These are phyloP conservation scores for Bubo blakistoni DNA, from an alignment of 2,113 vertebrate genomes.

Conservation along the genomic window DNA sequence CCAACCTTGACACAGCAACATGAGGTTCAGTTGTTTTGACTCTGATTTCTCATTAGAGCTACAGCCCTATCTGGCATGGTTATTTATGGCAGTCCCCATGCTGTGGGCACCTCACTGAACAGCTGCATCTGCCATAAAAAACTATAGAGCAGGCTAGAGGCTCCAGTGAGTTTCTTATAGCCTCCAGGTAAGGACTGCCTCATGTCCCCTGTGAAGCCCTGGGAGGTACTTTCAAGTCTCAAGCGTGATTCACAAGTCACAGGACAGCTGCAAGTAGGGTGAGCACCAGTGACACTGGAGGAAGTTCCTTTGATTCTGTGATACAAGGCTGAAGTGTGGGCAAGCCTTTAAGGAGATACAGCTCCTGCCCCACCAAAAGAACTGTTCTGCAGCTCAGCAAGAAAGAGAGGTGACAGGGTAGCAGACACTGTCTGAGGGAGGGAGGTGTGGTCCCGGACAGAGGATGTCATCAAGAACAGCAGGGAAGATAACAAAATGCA, in stretches of 20 bases:
- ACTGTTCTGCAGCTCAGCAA: not conserved
- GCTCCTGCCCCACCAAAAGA: not conserved
- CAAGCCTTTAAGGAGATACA: not conserved
- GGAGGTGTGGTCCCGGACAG: not conserved
- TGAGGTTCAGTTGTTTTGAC: not conserved
- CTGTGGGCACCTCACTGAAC: not conserved
- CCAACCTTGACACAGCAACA: not conserved
- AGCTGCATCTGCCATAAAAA: not conserved
- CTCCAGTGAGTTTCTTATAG: not conserved
- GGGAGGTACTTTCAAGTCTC: not conserved
- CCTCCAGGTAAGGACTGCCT: not conserved
- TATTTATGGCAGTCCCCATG: not conserved
- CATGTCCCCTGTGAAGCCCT: not conserved
- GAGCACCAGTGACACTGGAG: not conserved
- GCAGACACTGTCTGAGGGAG: not conserved
- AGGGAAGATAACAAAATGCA: not conserved
- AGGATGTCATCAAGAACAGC: not conserved
- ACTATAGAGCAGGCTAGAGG: not conserved
- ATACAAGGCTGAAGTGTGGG: not conserved
- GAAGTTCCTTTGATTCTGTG: not conserved
- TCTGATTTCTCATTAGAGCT: not conserved
- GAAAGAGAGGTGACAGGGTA: fast-evolving
- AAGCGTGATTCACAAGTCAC: not conserved
- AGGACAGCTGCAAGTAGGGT: fast-evolving
- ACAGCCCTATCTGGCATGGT: not conserved